These are phyloP conservation scores for Peucedramus taeniatus DNA, from an alignment of 2,113 vertebrate genomes.

Conservation along the genomic window DNA sequence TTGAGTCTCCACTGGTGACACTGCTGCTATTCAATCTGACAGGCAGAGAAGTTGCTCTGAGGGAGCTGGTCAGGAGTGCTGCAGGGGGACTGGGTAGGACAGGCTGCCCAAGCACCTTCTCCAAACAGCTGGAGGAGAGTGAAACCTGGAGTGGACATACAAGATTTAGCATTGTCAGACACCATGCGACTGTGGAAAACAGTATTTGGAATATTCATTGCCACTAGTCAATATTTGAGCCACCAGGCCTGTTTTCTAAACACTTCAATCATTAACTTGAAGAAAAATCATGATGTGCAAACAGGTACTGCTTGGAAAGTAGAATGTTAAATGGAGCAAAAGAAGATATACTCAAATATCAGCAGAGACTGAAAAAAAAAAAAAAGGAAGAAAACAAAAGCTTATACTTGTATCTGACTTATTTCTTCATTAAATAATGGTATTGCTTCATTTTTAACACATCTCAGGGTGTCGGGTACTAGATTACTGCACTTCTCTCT, in stretches of 20 bases:
- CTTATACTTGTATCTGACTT: background rate
- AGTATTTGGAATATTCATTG: background rate
- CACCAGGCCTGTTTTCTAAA: background rate
- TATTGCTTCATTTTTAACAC: background rate
- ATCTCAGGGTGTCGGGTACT: background rate
- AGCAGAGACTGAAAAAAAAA: background rate
- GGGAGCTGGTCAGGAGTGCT: conserved; percentile 7
- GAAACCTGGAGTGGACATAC: background rate
- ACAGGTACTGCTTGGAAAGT: background rate
- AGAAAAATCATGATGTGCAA: background rate
- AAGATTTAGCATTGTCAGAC: background rate
- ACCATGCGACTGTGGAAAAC: background rate
- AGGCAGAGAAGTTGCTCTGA: conserved; percentile 56
- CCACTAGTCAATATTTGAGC: background rate
- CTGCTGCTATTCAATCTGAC: conserved; percentile 28
- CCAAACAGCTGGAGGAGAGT: conserved; percentile 7
- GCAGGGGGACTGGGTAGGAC: background rate
- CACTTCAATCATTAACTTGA: background rate
- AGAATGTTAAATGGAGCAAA: background rate
- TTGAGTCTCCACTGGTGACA: background rate
- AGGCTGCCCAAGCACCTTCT: background rate
- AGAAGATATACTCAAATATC: background rate
- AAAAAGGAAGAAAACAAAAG: background rate
- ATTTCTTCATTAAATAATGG: background rate
- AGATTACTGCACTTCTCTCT: background rate